A percentile compares a stretch with the other conserved stretches of the same genome.
phyloP scores from a whole-genome alignment of 2,888 invertebrate genomes.

The Blera fallax region DNA sequence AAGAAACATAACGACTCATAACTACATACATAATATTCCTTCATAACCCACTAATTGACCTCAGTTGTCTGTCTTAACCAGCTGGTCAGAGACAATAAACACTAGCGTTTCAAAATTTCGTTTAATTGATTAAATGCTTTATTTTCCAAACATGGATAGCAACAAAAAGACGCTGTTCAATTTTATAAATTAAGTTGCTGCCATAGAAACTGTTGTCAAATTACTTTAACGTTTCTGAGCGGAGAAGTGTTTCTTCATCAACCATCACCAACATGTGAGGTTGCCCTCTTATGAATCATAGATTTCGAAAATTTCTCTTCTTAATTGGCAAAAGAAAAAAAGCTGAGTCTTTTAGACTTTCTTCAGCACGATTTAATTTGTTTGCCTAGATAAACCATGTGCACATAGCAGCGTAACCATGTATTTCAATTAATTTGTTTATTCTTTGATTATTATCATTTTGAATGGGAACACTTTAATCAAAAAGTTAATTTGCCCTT shows the following conservation, averaged over 20 bases:
- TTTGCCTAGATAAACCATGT: neutral
- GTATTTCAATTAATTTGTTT: slow-evolving; percentile 17
- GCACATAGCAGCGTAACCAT: neutral
- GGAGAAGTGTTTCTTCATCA: slow-evolving; percentile 3
- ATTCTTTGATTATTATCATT: slow-evolving; percentile 3
- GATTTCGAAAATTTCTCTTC: slow-evolving; percentile 1
- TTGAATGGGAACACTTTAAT: slow-evolving; percentile 16
- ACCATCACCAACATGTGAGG: neutral
- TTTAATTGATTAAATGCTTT: slow-evolving; percentile 47
- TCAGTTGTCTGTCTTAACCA: slow-evolving; percentile 18
- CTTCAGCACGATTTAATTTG: neutral
- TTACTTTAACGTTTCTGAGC: neutral
- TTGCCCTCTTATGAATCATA: neutral
- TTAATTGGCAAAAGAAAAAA: slow-evolving; percentile 36
- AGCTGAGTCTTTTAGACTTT: neutral
- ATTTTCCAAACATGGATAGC: slow-evolving; percentile 28
- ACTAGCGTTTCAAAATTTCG: neutral
- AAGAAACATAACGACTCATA: neutral
- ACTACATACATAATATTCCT: neutral
- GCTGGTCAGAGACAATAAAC: neutral
- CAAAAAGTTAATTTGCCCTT: neutral
- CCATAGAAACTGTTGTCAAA: slow-evolving; percentile 23
- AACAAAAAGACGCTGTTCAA: slow-evolving; percentile 15
- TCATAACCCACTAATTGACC: slow-evolving; percentile 41
- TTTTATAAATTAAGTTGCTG: slow-evolving; percentile 47